Percentiles rank a stretch among this genome's conserved stretches.
Evolutionary conservation across 2,888 invertebrate species (phyloP).

Genomic region (Tetragonisca angustula): DNA sequence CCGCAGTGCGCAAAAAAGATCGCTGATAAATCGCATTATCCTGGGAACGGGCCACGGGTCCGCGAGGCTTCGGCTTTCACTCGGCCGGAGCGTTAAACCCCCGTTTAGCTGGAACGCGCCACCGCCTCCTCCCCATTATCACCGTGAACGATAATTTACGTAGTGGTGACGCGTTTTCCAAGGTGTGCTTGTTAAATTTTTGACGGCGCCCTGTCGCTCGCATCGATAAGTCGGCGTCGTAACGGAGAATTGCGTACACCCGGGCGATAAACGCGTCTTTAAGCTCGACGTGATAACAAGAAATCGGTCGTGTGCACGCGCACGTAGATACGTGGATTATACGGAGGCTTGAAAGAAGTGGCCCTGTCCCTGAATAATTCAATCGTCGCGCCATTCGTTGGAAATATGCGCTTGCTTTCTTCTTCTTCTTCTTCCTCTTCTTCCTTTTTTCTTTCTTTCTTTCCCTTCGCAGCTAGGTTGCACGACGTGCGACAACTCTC

Average conservation of each 20-base stretch:
- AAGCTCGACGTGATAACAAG: slow-evolving; percentile 20
- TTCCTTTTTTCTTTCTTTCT: too few relatives aligned
- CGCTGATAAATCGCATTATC: slow-evolving; percentile 74
- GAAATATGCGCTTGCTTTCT: slow-evolving; percentile 1
- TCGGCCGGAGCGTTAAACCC: slow-evolving; percentile 71
- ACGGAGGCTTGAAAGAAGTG: not conserved
- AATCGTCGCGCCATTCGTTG: slow-evolving; percentile 8
- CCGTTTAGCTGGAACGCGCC: slow-evolving; percentile 55
- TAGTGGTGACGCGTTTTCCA: slow-evolving; percentile 29
- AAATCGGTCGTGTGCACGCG: slow-evolving; percentile 10
- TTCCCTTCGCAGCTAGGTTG: not conserved
- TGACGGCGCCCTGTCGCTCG: slow-evolving; percentile 41
- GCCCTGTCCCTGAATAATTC: slow-evolving; percentile 35
- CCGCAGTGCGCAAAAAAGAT: slow-evolving; percentile 60
- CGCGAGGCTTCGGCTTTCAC: slow-evolving; percentile 55
- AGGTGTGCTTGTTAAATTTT: slow-evolving; percentile 64
- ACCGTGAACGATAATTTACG: slow-evolving; percentile 55
- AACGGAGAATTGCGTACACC: slow-evolving; percentile 41
- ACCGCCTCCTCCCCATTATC: slow-evolving; percentile 43
- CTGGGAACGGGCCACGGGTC: slow-evolving; percentile 39
- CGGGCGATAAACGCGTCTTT: slow-evolving; percentile 13
- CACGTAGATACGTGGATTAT: not conserved
- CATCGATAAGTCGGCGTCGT: slow-evolving; percentile 34
- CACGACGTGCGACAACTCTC: not conserved
- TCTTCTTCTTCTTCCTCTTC: not conserved